These are phyloP conservation scores for Sus cebifrons DNA, from an alignment of 2,797 vertebrate species.

Conservation along the genomic window DNA sequence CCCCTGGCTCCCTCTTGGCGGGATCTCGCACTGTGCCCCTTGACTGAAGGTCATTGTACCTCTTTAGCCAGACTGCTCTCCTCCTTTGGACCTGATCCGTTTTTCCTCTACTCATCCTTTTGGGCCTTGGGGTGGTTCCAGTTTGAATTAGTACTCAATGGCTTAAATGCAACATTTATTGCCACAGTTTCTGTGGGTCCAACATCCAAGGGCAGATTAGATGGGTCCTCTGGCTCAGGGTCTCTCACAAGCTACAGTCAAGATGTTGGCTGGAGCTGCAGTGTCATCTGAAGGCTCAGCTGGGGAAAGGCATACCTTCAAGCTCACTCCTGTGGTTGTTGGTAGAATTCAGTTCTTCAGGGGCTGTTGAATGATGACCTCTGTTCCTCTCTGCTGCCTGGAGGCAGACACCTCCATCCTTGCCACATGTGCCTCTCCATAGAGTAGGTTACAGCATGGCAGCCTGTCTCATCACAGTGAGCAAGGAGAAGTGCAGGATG, in stretches of 20 bases:
- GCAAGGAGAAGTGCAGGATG: not conserved
- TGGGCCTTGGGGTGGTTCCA: not conserved
- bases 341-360: not conserved
- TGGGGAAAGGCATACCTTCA: not conserved
- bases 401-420: not conserved
- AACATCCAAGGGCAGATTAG: not conserved
- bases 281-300: not conserved
- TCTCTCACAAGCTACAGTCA: not conserved
- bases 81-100: not conserved
- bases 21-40: not conserved
- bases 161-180: not conserved
- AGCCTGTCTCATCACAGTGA: not conserved
- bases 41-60: not conserved
- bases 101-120: not conserved
- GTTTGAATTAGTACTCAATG: not conserved
- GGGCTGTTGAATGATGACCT: not conserved
- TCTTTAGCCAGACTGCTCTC: not conserved
- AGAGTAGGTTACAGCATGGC: not conserved
- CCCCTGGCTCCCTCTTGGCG: not conserved
- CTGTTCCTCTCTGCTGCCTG: not conserved
- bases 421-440: not conserved
- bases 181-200: not conserved
- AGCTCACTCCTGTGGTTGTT: not conserved
- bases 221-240: not conserved
- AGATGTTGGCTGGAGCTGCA: not conserved